Conservation (phyloP, 1,140 invertebrate genomes). For the Aphelenchoides besseyi region DNA sequence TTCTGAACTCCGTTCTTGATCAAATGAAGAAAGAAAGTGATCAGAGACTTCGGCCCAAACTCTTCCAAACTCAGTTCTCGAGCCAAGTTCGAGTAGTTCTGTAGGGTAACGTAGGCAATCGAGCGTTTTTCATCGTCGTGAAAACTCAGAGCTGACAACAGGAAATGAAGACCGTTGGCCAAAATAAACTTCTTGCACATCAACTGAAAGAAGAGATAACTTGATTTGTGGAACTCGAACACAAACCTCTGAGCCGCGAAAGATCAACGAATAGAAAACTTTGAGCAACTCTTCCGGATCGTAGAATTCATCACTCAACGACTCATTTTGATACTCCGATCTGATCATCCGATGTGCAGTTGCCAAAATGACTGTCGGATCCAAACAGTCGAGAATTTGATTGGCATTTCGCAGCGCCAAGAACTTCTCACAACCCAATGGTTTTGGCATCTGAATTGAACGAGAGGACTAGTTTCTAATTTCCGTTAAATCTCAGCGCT, state of each 20-base stretch:
- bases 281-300: background rate
- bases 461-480: background rate
- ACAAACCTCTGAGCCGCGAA: background rate
- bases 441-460: background rate
- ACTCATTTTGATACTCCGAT: background rate
- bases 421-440: background rate
- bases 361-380: background rate
- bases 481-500: no score
- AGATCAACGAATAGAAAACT: background rate
- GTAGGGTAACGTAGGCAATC: conserved; percentile 6
- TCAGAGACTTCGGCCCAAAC: background rate
- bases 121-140: background rate
- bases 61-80: background rate
- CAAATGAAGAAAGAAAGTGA: background rate
- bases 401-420: background rate
- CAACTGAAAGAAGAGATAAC: background rate
- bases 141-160: background rate
- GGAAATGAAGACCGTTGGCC: background rate
- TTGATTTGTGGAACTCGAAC: background rate
- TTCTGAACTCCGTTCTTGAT: background rate
- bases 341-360: background rate
- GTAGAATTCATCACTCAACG: background rate
- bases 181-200: background rate
- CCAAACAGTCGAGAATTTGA: background rate
- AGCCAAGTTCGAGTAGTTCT: background rate